Evolutionary conservation across 2,888 invertebrate genomes (phyloP), one percentile per base, ranked within the genome.

Genomic region (Poecilus cupreus): DNA sequence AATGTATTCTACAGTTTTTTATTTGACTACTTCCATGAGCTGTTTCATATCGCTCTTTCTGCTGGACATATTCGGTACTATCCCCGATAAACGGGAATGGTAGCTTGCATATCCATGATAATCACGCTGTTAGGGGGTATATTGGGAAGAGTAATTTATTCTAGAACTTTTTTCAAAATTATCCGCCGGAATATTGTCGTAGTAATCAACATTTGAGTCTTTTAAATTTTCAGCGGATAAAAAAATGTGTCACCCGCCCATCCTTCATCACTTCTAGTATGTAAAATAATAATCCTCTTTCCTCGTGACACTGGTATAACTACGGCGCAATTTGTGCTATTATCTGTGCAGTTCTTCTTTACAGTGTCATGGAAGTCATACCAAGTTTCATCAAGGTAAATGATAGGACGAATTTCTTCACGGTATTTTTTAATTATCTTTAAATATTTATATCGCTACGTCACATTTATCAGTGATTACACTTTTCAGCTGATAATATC

Each of bases 341-440:
- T 16, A 37, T 68, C 68, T 32, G 32, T 68, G 37, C 68, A 68
- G 11, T 37, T 68, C 11, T 68, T 68, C 32, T 37, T 68, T n/a
- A 68, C 68, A 16, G 37, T 37, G 13, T 68, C 68, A 37, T 68
- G 37, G 22, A 37, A 68, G 13, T 68, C 37, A 37, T 39, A 68
- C 68, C 68, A 68, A 13, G 37, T 68, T 68, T 68, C 68, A 16
- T 68, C 68, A n/a, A 37, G 13, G 11, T 68, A 68, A 37, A 68
- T 37, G 13, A 68, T 68, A 16, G 68, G 37, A 68, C 68, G 37
- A 37, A 37, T 68, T 68, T 68, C 68, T 37, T 13, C 68, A n/a
- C 68, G 11, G 13, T 37, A 68, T 68, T 68, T 32, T 37, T 37
- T 32, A 37, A 68, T 18, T 6, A 16, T 39, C 16, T 1, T 16